phyloP scores from a whole-genome alignment of 1,140 invertebrate genomes.

The Acromyrmex charruanus region DNA sequence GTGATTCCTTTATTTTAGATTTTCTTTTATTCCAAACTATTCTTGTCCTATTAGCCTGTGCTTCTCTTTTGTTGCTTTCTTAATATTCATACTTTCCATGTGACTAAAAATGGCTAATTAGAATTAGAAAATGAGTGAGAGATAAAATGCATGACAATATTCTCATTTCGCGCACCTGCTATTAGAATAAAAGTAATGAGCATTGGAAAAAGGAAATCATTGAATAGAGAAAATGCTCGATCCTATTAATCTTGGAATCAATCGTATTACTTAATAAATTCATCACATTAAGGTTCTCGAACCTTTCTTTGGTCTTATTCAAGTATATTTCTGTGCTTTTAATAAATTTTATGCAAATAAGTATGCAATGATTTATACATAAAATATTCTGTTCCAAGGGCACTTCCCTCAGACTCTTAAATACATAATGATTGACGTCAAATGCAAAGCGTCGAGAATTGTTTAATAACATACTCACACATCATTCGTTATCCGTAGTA shows the following conservation, averaged over 20 bases:
- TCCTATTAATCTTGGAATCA: not conserved
- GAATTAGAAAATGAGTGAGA: not conserved
- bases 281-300: slow-evolving; percentile 74
- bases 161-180: not conserved
- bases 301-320: slow-evolving; percentile 82
- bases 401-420: slow-evolving; percentile 69
- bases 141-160: not conserved
- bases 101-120: not conserved
- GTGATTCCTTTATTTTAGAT: not conserved
- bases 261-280: slow-evolving; percentile 36
- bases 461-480: slow-evolving; percentile 66
- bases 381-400: slow-evolving; percentile 59
- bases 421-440: slow-evolving; percentile 54
- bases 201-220: not conserved
- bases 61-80: not conserved
- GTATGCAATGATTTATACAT: slow-evolving; percentile 59
- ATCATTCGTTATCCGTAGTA: slow-evolving; percentile 87
- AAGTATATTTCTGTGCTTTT: slow-evolving; percentile 76
- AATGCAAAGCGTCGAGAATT: slow-evolving; percentile 51
- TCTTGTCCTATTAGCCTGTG: not conserved
- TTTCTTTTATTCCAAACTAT: not conserved
- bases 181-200: not conserved
- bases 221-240: not conserved
- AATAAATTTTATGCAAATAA: slow-evolving; percentile 66
- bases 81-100: not conserved